Conservation (phyloP, 2,797 vertebrate species). For the Malacoctenus gilli region DNA sequence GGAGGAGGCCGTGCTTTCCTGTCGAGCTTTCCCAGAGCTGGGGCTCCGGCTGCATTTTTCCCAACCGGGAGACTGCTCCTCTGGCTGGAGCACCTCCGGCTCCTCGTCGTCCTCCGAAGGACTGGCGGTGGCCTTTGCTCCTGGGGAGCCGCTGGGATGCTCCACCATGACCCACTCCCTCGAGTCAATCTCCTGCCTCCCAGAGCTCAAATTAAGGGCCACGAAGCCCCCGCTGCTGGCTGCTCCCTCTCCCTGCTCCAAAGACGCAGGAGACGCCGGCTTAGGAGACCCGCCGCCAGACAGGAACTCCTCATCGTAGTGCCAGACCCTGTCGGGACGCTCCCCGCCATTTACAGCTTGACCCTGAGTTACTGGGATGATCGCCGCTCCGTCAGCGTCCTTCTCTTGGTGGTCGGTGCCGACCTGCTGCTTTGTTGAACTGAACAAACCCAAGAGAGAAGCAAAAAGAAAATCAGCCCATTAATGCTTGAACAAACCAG, state of each 20-base stretch:
- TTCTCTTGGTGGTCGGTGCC: conserved; percentile 55
- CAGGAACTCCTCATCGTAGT: conserved; percentile 92
- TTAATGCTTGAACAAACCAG: no score
- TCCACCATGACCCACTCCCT: conserved; percentile 98
- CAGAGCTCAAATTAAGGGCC: conserved; percentile 94
- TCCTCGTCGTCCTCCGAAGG: conserved; percentile 90
- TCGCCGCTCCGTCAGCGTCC: conserved; percentile 50
- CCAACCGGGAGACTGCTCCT: conserved; percentile 73
- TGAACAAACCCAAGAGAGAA: conserved; percentile 48
- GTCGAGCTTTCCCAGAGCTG: conserved; percentile 55
- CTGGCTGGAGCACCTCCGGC: conserved; percentile 68
- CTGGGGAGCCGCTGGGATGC: conserved; percentile 83
- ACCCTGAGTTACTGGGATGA: conserved; percentile 58
- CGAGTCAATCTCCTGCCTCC: conserved; percentile 91
- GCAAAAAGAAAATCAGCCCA: conserved; percentile 7
- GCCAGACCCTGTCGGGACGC: conserved; percentile 87
- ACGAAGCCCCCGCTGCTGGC: conserved; percentile 91
- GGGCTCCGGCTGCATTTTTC: conserved; percentile 61
- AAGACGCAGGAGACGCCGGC: conserved; percentile 84
- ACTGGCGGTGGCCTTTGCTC: conserved; percentile 85
- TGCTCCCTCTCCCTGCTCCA: conserved; percentile 88
- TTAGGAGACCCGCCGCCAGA: conserved; percentile 87
- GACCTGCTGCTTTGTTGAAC: conserved; percentile 85
- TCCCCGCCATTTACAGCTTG: conserved; percentile 51
- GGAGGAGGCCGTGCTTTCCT: conserved; percentile 56